A percentile compares a stretch with the other conserved stretches of the same genome.
These are phyloP conservation scores for Leucozona laternaria DNA, from an alignment of 2,888 invertebrate species.

Conservation along the genomic window DNA sequence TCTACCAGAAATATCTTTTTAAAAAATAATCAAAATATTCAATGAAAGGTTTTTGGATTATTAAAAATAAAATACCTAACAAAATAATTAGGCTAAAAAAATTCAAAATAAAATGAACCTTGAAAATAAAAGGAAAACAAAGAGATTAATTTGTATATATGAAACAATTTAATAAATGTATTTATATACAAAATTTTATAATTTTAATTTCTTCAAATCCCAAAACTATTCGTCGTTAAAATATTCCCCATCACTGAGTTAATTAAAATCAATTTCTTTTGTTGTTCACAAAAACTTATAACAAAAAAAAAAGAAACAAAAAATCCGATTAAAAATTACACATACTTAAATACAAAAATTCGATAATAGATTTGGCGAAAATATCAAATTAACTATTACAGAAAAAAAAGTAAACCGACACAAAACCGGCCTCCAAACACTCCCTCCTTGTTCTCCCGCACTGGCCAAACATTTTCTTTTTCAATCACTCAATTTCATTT, in stretches of 20 bases:
- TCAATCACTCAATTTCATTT: slow-evolving; percentile 68
- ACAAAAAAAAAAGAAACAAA: background rate
- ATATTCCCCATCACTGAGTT: background rate
- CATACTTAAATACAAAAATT: slow-evolving; percentile 27
- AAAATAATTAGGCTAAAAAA: too few species aligned
- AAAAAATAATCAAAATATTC: too few species aligned
- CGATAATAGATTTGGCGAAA: slow-evolving; percentile 37
- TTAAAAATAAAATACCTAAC: too few species aligned
- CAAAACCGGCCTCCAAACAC: slow-evolving; percentile 20
- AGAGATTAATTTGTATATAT: too few species aligned
- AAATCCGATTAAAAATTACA: slow-evolving; percentile 27
- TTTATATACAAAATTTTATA: background rate
- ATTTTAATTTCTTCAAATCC: background rate
- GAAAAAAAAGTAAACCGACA: slow-evolving; percentile 21
- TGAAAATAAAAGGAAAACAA: too few species aligned
- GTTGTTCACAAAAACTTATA: background rate
- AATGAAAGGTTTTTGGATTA: too few species aligned
- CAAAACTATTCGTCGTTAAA: background rate
- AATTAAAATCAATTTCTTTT: slow-evolving; percentile 27
- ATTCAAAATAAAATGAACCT: too few species aligned
- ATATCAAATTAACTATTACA: slow-evolving; percentile 51
- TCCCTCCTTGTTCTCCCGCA: background rate
- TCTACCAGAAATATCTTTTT: too few species aligned
- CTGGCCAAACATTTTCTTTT: slow-evolving; percentile 48
- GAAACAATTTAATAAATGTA: too few species aligned